Percentiles rank a stretch among this genome's conserved stretches.
Conservation (phyloP, 2,888 invertebrate genomes). For the Exephanes ischioxanthus region DNA sequence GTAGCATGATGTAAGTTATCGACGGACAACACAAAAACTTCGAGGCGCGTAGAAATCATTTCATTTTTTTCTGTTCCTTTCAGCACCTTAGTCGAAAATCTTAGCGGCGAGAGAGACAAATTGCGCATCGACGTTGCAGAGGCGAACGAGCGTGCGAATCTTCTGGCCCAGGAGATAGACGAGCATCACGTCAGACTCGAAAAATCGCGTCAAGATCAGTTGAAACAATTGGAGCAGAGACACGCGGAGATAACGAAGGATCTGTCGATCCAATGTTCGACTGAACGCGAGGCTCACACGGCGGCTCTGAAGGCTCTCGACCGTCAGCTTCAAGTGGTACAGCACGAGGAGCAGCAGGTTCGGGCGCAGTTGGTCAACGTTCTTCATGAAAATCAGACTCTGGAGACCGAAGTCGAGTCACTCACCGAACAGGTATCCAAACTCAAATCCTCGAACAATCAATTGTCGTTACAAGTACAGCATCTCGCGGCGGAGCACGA, state of each 20-base stretch:
- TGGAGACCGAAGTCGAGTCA: constrained; percentile 88
- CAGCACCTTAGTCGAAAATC: constrained; percentile 87
- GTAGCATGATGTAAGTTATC: constrained; percentile 86
- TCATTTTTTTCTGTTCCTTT: background rate
- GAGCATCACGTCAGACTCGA: constrained; percentile 95
- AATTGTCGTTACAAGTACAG: constrained; percentile 86
- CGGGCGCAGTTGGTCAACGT: constrained; percentile 88
- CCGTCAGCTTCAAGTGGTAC: constrained; percentile 88
- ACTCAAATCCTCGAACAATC: constrained; percentile 86
- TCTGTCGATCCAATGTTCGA: constrained; percentile 89
- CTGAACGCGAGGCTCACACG: constrained; percentile 91
- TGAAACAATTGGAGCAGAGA: constrained; percentile 90
- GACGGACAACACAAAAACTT: background rate
- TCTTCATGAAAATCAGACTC: constrained; percentile 88
- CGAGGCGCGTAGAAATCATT: background rate
- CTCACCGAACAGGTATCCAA: constrained; percentile 88
- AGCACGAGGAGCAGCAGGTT: constrained; percentile 89
- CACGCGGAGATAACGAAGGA: constrained; percentile 92
- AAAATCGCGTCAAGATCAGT: constrained; percentile 89
- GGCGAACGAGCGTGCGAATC: constrained; percentile 92
- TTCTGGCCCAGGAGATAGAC: constrained; percentile 96
- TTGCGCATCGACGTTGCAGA: constrained; percentile 92
- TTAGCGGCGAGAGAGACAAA: constrained; percentile 92
- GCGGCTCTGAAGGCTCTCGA: constrained; percentile 88
- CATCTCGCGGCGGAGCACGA: constrained; percentile 80